Conservation (phyloP, 2,797 vertebrate species). For the Chrosomus eos region DNA sequence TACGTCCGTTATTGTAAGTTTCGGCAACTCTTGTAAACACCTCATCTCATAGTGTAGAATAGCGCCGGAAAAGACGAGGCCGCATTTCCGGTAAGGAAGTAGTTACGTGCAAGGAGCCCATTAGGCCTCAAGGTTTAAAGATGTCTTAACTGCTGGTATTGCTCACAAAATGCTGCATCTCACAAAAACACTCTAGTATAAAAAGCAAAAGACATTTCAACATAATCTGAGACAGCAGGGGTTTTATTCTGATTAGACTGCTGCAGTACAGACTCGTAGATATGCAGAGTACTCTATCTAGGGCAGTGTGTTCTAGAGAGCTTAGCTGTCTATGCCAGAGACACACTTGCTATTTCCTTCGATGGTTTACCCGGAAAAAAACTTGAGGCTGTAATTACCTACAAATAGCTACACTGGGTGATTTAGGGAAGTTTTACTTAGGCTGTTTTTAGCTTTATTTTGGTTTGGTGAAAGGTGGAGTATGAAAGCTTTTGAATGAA, state of each 20-base stretch:
- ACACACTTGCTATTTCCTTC: conserved; percentile 65
- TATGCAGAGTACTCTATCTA: conserved; percentile 44
- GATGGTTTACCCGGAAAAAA: conserved; percentile 67
- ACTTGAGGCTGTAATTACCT: conserved; percentile 70
- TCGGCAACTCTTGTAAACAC: too few relatives aligned
- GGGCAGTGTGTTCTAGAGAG: conserved; percentile 60
- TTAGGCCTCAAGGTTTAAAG: too few relatives aligned
- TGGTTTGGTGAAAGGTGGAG: conserved; percentile 57
- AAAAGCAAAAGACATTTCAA: not conserved
- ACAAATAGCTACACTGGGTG: conserved; percentile 65
- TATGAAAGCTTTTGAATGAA: conserved; percentile 52
- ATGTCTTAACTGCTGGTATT: not conserved
- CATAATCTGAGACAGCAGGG: not conserved
- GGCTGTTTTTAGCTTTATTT: conserved; percentile 60
- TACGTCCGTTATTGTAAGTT: too few relatives aligned
- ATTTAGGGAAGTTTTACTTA: conserved; percentile 53
- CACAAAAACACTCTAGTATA: not conserved
- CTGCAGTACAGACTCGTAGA: not conserved
- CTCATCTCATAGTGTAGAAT: too few relatives aligned
- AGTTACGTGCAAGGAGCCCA: too few relatives aligned
- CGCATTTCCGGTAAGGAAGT: too few relatives aligned
- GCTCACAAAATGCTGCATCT: not conserved
- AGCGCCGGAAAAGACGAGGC: too few relatives aligned
- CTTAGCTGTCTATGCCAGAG: conserved; percentile 44
- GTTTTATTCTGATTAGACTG: not conserved